Evolutionary conservation across 2,888 invertebrate species (phyloP).

Genomic region (Stenoptilia bipunctidactyla): DNA sequence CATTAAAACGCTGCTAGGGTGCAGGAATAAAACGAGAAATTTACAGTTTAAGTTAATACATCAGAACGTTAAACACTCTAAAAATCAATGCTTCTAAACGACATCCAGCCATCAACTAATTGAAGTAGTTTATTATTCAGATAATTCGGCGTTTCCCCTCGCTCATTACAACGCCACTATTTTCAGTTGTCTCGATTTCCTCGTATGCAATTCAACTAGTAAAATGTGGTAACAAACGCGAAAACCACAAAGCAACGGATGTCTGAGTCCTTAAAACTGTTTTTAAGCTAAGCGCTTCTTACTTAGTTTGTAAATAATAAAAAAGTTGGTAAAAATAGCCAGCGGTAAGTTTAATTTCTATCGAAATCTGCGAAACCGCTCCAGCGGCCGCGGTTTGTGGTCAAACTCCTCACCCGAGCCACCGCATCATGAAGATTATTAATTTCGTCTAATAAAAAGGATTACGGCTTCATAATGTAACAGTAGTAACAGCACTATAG

Average conservation of each 20-base stretch:
- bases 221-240: conserved; percentile 41
- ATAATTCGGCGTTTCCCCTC: conserved; percentile 27
- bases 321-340: not conserved
- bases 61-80: no score
- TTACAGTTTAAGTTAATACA: no score
- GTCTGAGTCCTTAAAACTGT: conserved; percentile 8
- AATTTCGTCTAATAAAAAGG: not conserved
- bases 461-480: no score
- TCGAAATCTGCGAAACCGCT: not conserved
- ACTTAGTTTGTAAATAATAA: not conserved
- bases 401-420: not conserved
- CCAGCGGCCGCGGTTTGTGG: not conserved
- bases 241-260: conserved; percentile 39
- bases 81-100: not conserved
- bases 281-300: not conserved
- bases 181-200: conserved; percentile 47
- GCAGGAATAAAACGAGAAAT: no score
- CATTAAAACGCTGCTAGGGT: no score
- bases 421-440: not conserved
- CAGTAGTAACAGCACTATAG: no score
- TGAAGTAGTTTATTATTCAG: conserved; percentile 44
- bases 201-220: conserved; percentile 39
- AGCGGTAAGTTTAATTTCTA: not conserved
- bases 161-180: conserved; percentile 48
- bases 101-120: not conserved